Base-by-base conservation (phyloP, 1,140 invertebrate species). In the Drosophila virilis region DNA sequence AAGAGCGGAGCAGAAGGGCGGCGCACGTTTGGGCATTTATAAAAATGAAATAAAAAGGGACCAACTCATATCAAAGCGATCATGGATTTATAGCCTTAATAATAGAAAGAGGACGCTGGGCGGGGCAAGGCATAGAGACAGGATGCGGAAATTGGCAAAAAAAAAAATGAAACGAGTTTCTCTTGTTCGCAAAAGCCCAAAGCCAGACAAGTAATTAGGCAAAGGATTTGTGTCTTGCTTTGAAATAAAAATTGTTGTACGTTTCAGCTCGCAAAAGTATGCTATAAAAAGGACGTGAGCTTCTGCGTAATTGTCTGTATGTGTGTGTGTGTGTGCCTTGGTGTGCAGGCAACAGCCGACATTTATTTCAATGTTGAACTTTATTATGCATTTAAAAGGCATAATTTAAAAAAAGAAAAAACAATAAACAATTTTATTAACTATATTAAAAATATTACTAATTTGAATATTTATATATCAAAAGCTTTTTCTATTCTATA, bases 41-140 rank as follows among this genome's bases (percentile, higher is more conserved):
- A 77, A 73, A 73, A 86, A 73, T 62, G 64, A 78, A 84, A 83
- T 82, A 86, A 73, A 81, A 83, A 79, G 60, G 58, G 22, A 59
- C 45, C 58, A 57, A 65, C 79, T 89, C 84, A 89, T 89, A 90
- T 89, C 84, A 89, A 89, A 84, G 85, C 84, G 84, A 90, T 89
- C 84, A 89, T 89, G 71, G 84, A 89, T 89, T 89, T 89, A 89
- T 89, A 76, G 84, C 84, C 84, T 89, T 89, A 90, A 89, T 84
- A 89, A 89, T 89, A 84, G 84, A 68, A 75, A 42, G 74, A 12
- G 42, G 28, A 57, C 33, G 33, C 51, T 22, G n/a, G 13, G 1
- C 33, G 55, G 5, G 6, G 43, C 38, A 8, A 2, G 10, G 8
- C 1, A 33, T 1, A 40, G 33, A 32, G 48, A 15, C 6, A 38